phyloP scores from a whole-genome alignment of 1,140 invertebrate species.

The Drosophila athabasca region DNA sequence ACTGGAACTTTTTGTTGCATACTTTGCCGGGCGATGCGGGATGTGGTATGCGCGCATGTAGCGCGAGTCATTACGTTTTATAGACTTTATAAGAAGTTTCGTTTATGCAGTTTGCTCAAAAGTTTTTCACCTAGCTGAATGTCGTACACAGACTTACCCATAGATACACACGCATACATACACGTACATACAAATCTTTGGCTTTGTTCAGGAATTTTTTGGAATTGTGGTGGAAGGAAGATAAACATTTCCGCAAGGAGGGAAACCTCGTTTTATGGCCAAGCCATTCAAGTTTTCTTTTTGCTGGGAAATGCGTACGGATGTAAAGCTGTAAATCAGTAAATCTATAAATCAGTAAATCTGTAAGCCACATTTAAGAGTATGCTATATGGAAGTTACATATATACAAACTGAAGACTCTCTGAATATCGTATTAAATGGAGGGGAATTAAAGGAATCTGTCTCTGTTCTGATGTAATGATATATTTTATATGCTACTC shows the following conservation, averaged over 20 bases:
- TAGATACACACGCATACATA: neutral
- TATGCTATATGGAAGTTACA: neutral
- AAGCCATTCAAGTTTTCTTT: conserved; percentile 40
- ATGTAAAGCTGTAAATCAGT: conserved; percentile 9
- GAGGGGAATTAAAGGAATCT: too few species aligned
- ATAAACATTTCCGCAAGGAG: conserved; percentile 34
- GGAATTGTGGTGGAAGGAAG: conserved; percentile 39
- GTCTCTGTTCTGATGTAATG: too few species aligned
- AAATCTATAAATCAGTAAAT: conserved; percentile 1
- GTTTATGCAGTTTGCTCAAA: conserved; percentile 72
- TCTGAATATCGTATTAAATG: too few species aligned
- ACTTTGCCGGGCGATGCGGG: conserved; percentile 35
- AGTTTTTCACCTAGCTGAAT: conserved; percentile 59
- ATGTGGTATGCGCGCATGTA: conserved; percentile 53
- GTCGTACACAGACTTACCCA: conserved; percentile 30
- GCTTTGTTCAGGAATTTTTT: conserved; percentile 25
- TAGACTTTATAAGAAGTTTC: conserved; percentile 80
- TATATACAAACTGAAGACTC: neutral
- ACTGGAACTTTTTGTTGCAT: conserved; percentile 73
- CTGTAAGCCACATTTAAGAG: conserved; percentile 8
- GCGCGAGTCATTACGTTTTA: conserved; percentile 80
- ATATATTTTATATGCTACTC: too few species aligned
- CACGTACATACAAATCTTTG: conserved; percentile 16
- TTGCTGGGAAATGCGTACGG: conserved; percentile 4
- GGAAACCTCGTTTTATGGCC: conserved; percentile 12